Conservation (phyloP, 2,888 invertebrate genomes). For the Hoplodrina blanda region DNA sequence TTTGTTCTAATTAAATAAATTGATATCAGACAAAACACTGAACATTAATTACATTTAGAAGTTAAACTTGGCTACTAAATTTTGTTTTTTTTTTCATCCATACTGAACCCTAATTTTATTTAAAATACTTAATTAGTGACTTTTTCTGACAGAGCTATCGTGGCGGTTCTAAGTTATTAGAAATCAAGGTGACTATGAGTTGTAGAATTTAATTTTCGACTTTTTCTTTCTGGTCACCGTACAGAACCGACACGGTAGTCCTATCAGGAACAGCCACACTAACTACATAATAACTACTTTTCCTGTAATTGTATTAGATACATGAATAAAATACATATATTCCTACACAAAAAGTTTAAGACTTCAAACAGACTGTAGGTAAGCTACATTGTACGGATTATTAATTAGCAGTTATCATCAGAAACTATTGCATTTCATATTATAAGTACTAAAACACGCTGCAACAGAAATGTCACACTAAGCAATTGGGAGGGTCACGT, state of each 20-base stretch:
- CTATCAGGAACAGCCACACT: background rate
- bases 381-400: background rate
- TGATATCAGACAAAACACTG: conserved; percentile 4
- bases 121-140: conserved; percentile 1
- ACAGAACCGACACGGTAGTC: background rate
- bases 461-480: background rate
- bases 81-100: background rate
- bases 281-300: conserved; percentile 4
- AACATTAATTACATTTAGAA: conserved; percentile 16
- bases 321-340: conserved; percentile 5
- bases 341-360: background rate
- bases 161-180: background rate
- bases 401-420: background rate
- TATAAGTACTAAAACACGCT: background rate
- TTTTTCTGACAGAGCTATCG: background rate
- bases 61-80: conserved; percentile 12
- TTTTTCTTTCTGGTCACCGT: background rate
- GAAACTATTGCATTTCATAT: background rate
- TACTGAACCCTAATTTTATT: background rate
- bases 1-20: background rate
- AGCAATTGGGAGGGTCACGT: background rate
- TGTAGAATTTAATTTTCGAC: background rate
- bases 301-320: conserved; percentile 13
- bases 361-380: background rate
- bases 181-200: background rate